These are phyloP conservation scores for Paraescarpia echinospica DNA, from an alignment of 1,140 invertebrate species.

Conservation along the genomic window DNA sequence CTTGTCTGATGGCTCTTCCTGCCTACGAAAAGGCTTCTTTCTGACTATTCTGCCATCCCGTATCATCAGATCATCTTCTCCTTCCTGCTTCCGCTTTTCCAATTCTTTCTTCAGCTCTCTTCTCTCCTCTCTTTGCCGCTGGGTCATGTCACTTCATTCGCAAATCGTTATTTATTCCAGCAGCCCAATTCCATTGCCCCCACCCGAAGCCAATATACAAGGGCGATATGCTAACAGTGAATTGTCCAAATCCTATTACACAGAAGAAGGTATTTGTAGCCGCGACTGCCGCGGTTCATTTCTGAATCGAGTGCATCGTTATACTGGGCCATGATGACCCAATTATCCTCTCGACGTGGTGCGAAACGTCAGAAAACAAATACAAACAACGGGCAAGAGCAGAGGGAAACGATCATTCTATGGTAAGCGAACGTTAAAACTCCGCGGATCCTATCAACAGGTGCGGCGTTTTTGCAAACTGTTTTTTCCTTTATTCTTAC, in stretches of 20 bases:
- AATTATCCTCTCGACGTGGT: not conserved
- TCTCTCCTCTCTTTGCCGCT: no score
- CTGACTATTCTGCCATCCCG: no score
- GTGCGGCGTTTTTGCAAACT: not conserved
- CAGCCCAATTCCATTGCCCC: not conserved
- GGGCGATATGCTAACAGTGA: not conserved
- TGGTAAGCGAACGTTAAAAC: not conserved
- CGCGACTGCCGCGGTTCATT: not conserved
- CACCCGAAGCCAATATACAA: not conserved
- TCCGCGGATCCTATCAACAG: not conserved
- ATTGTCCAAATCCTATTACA: not conserved
- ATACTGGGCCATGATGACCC: slow-evolving; percentile 11
- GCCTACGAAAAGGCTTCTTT: no score
- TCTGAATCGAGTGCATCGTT: not conserved
- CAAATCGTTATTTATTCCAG: not conserved
- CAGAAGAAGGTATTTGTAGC: not conserved
- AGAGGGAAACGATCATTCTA: not conserved
- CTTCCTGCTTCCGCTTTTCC: no score
- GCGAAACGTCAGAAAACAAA: slow-evolving; percentile 7
- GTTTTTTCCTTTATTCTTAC: slow-evolving; percentile 2
- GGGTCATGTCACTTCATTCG: not conserved
- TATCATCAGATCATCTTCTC: no score
- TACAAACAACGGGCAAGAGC: slow-evolving; percentile 2
- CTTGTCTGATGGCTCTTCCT: no score
- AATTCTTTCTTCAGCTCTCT: no score